Percentiles rank a stretch among this genome's conserved stretches.
These are phyloP conservation scores for Sciurus vulgaris DNA, from an alignment of 2,797 vertebrate genomes.

Conservation along the genomic window DNA sequence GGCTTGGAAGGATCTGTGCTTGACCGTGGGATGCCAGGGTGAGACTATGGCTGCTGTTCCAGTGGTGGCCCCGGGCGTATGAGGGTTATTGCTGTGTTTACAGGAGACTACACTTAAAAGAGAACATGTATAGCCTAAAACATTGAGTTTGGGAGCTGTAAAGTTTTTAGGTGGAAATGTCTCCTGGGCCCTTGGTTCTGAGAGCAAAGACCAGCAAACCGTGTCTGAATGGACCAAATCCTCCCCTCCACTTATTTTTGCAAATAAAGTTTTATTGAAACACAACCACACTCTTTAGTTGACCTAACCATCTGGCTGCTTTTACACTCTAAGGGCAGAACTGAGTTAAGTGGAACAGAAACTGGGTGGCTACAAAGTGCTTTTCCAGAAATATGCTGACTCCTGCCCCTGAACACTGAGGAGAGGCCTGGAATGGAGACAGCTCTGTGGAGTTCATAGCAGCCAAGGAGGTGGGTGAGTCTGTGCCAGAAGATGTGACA, in stretches of 20 bases:
- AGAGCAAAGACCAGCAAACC: background rate
- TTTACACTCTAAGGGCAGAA: background rate
- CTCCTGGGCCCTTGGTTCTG: background rate
- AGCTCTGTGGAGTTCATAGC: background rate
- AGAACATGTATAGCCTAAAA: background rate
- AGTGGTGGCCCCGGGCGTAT: background rate
- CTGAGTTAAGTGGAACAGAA: background rate
- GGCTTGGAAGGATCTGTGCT: background rate
- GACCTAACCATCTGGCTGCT: background rate
- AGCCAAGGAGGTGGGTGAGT: background rate
- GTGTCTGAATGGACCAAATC: background rate
- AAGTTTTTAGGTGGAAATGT: background rate
- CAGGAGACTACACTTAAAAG: background rate
- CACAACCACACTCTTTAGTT: background rate
- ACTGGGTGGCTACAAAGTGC: background rate
- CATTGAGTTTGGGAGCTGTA: background rate
- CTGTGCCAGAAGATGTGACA: background rate
- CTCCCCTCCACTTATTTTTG: background rate
- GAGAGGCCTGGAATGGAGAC: background rate
- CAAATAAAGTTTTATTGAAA: slow-evolving; percentile 43
- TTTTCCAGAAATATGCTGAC: background rate
- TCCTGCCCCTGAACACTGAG: background rate
- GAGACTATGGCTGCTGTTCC: background rate
- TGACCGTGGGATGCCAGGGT: background rate
- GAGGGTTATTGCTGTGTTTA: background rate